Conservation (phyloP, 2,888 invertebrate species). For the Willowsia nigromaculata region DNA sequence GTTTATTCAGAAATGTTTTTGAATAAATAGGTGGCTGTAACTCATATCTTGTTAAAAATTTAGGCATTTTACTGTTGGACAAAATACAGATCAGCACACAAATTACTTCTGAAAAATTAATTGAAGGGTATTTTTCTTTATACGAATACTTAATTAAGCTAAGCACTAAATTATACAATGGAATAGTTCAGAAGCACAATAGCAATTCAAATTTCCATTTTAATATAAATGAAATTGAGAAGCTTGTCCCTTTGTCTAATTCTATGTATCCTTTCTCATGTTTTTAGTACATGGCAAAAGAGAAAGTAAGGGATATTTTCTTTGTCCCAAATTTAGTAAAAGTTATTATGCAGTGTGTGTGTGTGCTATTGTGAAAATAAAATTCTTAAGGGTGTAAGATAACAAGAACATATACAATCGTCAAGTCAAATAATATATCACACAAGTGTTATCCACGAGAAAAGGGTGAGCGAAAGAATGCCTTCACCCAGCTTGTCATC, state of each 20-base stretch:
- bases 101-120: no score
- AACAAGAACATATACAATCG: constrained; percentile 26
- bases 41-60: no score
- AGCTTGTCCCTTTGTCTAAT: neutral
- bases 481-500: no score
- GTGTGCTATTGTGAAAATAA: neutral
- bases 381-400: constrained; percentile 44
- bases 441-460: neutral
- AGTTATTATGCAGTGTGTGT: neutral
- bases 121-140: no score
- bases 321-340: constrained; percentile 36
- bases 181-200: neutral
- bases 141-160: no score
- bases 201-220: no score
- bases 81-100: no score
- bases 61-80: no score
- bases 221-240: neutral
- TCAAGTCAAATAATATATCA: constrained; percentile 46
- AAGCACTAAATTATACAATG: no score
- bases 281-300: neutral
- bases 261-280: neutral
- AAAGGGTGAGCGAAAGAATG: no score
- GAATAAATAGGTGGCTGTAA: no score
- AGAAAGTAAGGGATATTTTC: constrained; percentile 1
- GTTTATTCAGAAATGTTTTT: no score